These are phyloP conservation scores for Melospiza georgiana DNA, from an alignment of 2,113 vertebrate genomes.

Conservation along the genomic window DNA sequence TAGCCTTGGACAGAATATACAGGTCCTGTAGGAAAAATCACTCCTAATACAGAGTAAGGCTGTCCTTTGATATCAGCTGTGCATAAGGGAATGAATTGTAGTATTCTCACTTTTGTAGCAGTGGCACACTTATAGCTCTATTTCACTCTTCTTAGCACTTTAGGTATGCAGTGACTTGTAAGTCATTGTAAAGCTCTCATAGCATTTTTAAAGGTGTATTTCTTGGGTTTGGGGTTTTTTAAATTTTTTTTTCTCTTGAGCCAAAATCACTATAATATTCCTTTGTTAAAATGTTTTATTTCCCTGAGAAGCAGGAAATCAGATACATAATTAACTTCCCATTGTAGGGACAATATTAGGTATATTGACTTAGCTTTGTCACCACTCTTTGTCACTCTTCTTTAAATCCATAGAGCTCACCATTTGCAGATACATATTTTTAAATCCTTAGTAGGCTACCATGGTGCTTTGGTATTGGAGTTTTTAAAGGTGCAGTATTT, in stretches of 20 bases:
- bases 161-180: background rate
- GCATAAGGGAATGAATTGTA: background rate
- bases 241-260: background rate
- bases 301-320: background rate
- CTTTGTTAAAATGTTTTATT: background rate
- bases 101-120: background rate
- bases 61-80: background rate
- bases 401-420: background rate
- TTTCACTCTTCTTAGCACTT: background rate
- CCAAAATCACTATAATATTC: background rate
- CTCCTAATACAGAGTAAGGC: background rate
- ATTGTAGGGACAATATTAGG: background rate
- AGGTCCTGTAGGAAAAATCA: background rate
- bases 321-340: background rate
- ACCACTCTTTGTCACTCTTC: background rate
- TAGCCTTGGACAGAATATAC: background rate
- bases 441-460: background rate
- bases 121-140: background rate
- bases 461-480: background rate
- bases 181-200: background rate
- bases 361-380: background rate
- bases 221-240: background rate
- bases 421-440: background rate
- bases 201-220: background rate
- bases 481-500: background rate